Evolutionary conservation across 2,797 vertebrate species (phyloP).

Genomic region (Rhincodon typus): DNA sequence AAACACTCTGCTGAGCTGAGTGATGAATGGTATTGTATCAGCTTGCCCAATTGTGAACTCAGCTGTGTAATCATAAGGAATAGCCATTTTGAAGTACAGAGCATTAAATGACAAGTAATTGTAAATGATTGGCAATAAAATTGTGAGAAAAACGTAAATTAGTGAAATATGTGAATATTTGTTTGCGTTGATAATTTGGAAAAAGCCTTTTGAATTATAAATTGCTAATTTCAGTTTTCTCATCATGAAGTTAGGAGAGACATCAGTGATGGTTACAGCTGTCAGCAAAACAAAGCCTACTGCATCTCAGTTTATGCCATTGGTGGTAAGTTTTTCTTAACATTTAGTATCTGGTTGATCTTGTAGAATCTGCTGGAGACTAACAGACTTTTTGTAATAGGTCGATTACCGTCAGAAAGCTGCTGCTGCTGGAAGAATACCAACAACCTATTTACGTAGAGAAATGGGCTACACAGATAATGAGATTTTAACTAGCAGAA

Average conservation of each 20-base stretch:
- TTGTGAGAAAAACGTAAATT: neutral
- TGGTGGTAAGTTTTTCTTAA: constrained; percentile 72
- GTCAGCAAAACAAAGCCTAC: constrained; percentile 92
- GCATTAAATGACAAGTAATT: neutral
- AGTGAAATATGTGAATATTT: neutral
- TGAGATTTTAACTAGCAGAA: constrained; percentile 91
- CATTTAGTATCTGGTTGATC: neutral
- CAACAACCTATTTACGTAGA: constrained; percentile 86
- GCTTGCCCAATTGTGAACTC: neutral
- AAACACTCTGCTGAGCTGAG: neutral
- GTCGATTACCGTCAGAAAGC: constrained; percentile 96
- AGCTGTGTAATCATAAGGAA: neutral
- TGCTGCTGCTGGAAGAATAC: constrained; percentile 92
- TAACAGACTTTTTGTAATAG: constrained; percentile 52
- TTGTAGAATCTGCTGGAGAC: neutral
- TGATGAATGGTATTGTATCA: neutral
- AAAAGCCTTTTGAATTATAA: neutral
- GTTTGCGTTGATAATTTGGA: neutral
- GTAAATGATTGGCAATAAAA: neutral
- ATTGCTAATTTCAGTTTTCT: constrained; percentile 37
- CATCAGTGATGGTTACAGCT: constrained; percentile 92
- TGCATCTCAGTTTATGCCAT: constrained; percentile 83
- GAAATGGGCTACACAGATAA: constrained; percentile 81
- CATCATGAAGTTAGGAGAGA: constrained; percentile 75
- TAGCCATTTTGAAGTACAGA: neutral